Evolutionary conservation across 2,797 vertebrate genomes (phyloP), one percentile per base, ranked within the genome.

Genomic region (Sorex maritimensis): DNA sequence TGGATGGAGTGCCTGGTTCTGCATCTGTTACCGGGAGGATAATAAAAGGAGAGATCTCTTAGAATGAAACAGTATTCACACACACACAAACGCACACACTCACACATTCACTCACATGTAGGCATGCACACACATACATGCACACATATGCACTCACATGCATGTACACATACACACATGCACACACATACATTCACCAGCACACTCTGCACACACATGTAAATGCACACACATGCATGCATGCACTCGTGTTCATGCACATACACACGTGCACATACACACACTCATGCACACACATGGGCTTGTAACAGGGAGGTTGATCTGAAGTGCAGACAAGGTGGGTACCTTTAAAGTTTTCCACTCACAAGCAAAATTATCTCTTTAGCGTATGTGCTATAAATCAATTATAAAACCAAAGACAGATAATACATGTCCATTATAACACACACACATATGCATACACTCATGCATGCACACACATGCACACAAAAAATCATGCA

Each of bases 71-170:
- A 44, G 41, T 44, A 44, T 44, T 44, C 41, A 44, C 41, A 44
- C 41, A 44, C 41, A 44, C 41, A 44, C 41, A 44, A 5, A 44
- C 4, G 41, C 41, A 44, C 41, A 44, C 41, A 44, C 41, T 44
- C 41, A 44, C 41, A 44, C 41, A 44, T 44, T 5, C 41, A 44
- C 41, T 44, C 41, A 44, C 41, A 7, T 44, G 41, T 7, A 3
- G 5, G 7, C 41, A 44, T 44, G 41, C 41, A 44, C 41, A 44
- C 41, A 44, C 41, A 5, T 44, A 44, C 41, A 44, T 44, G 41
- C n/a, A 44, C 41, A 12, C n/a, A 6, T 10, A 38, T 38, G 17
- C 49, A 26, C 1, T 7, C 8, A 9, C 26, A 11, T 0, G 1
- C 9, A 26, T 55, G 52, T 17, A 17, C 6, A 91, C 34, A 77